These are phyloP conservation scores for Pygmarrhopalites habei DNA, from an alignment of 1,140 invertebrate genomes.

Conservation along the genomic window DNA sequence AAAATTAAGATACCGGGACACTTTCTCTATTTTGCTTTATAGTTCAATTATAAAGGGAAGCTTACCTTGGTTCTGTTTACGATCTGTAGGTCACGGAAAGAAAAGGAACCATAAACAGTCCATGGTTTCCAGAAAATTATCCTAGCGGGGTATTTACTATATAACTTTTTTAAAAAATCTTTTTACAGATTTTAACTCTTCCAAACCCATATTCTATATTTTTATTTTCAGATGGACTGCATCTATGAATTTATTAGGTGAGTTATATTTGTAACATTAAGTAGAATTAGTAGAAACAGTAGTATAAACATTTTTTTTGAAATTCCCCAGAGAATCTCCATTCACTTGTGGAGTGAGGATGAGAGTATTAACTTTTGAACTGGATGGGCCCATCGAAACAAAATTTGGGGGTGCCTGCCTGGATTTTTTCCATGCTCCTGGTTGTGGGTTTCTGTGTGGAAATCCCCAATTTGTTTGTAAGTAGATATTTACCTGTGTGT, in stretches of 20 bases:
- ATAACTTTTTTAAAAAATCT: too few relatives aligned
- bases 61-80: too few relatives aligned
- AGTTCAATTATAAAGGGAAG: too few relatives aligned
- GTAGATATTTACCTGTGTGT: too few relatives aligned
- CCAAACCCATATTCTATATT: too few relatives aligned
- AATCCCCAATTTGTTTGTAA: conserved; percentile 30
- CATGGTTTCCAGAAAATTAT: conserved; percentile 43
- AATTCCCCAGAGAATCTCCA: conserved; percentile 38
- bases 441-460: conserved; percentile 30
- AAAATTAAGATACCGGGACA: too few relatives aligned
- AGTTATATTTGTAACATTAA: too few relatives aligned
- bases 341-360: conserved; percentile 44
- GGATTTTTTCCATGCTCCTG: conserved; percentile 43
- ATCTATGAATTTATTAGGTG: conserved; percentile 45
- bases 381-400: conserved; percentile 41
- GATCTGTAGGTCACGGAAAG: conserved; percentile 42
- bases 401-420: conserved; percentile 44
- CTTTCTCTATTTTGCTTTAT: too few relatives aligned
- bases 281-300: too few relatives aligned
- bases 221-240: conserved; percentile 43
- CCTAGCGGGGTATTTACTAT: too few relatives aligned
- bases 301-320: neutral
- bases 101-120: conserved; percentile 43
- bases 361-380: conserved; percentile 41
- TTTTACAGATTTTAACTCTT: conserved; percentile 33